Evolutionary conservation across 1,140 invertebrate genomes (phyloP).

Genomic region (Littorina saxatilis): DNA sequence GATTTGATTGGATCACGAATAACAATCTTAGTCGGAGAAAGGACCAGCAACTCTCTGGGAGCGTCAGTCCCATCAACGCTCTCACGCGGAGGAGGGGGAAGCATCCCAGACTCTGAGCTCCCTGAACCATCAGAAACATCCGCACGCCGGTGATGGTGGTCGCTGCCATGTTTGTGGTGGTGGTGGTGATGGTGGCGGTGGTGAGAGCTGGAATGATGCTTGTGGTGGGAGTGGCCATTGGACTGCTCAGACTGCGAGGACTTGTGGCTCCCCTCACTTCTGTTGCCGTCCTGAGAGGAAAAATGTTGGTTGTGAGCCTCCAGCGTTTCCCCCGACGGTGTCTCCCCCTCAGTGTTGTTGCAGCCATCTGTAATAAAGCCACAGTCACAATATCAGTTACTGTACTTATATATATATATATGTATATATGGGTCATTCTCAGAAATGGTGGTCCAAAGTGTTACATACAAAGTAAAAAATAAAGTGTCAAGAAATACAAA

Average conservation of each 20-base stretch:
- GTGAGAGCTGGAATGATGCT: slow-evolving; percentile 45
- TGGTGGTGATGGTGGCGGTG: slow-evolving; percentile 54
- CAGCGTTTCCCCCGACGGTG: not conserved
- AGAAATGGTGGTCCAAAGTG: too few relatives aligned
- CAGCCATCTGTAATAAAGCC: too few relatives aligned
- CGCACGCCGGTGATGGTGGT: slow-evolving; percentile 45
- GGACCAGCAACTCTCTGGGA: slow-evolving; percentile 39
- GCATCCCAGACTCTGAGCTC: not conserved
- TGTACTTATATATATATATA: too few relatives aligned
- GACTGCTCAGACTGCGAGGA: not conserved
- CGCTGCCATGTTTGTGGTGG: slow-evolving; percentile 54
- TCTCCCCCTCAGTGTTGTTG: not conserved
- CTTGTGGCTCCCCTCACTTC: not conserved
- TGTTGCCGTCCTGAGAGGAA: not conserved
- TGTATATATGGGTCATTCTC: too few relatives aligned
- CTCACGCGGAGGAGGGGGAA: not conserved
- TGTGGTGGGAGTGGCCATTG: slow-evolving; percentile 37
- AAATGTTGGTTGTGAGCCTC: not conserved
- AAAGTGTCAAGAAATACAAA: too few relatives aligned
- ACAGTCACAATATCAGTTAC: too few relatives aligned
- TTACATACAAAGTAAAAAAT: too few relatives aligned
- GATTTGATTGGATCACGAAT: slow-evolving; percentile 48
- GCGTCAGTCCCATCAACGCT: slow-evolving; percentile 1
- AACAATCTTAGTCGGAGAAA: slow-evolving; percentile 47
- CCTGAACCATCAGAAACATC: not conserved